These are phyloP conservation scores for Junonia oenone DNA, from an alignment of 2,888 invertebrate genomes.

Conservation along the genomic window DNA sequence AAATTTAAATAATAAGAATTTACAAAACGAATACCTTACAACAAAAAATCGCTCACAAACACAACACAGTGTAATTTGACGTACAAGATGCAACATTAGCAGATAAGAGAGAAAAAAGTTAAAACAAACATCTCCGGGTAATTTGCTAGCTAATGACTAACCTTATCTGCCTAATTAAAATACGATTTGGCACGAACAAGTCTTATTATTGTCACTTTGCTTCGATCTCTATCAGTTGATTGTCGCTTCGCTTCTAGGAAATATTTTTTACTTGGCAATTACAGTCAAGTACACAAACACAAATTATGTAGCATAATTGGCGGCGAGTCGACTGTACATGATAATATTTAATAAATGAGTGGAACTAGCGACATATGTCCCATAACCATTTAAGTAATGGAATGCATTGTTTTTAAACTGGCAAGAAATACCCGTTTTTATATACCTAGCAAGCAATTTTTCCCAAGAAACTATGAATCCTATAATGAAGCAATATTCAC, in stretches of 20 bases:
- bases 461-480: background rate
- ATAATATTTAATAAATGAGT: conserved; percentile 8
- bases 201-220: conserved; percentile 57
- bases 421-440: background rate
- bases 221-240: conserved; percentile 56
- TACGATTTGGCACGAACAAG: conserved; percentile 66
- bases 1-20: too few species aligned
- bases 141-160: conserved; percentile 69
- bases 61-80: conserved; percentile 53
- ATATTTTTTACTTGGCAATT: conserved; percentile 38
- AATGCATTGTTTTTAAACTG: background rate
- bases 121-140: conserved; percentile 65
- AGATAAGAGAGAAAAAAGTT: conserved; percentile 67
- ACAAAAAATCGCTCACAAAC: background rate
- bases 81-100: conserved; percentile 62
- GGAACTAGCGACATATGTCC: background rate
- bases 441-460: background rate
- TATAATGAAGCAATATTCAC: background rate
- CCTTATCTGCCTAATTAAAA: conserved; percentile 75
- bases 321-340: conserved; percentile 8
- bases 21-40: background rate
- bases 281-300: conserved; percentile 40
- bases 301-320: conserved; percentile 23
- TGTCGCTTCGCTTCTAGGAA: conserved; percentile 43
- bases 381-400: background rate